Percentiles rank a stretch among this genome's conserved stretches.
These are phyloP conservation scores for Amblyteles armatorius DNA, from an alignment of 2,888 invertebrate genomes.

Conservation along the genomic window DNA sequence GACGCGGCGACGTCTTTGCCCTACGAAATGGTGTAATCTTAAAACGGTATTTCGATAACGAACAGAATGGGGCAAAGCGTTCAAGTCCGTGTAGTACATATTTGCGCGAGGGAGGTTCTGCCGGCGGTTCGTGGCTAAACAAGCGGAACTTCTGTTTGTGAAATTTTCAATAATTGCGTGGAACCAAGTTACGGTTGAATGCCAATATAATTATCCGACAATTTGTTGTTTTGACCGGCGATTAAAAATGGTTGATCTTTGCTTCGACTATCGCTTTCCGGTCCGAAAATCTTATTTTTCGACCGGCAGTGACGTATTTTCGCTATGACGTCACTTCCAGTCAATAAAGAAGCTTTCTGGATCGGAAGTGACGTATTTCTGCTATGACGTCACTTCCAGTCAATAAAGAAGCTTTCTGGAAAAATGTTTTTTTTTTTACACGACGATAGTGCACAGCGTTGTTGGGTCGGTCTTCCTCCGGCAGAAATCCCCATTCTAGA, in stretches of 20 bases:
- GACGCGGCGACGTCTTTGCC: slow-evolving; percentile 45
- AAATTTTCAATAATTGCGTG: background rate
- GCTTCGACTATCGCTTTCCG: no score
- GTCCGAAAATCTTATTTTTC: background rate
- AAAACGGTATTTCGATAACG: slow-evolving; percentile 39
- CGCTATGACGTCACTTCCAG: background rate
- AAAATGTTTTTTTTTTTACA: no score
- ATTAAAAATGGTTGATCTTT: background rate
- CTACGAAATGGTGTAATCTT: slow-evolving; percentile 3
- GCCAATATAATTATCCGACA: background rate
- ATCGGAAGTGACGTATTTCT: background rate
- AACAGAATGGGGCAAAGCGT: slow-evolving; percentile 4
- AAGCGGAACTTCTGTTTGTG: background rate
- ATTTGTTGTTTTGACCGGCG: background rate
- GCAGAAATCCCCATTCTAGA: no score
- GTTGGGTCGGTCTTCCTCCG: no score
- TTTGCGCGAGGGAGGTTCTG: background rate
- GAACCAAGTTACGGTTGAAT: background rate
- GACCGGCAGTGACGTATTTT: background rate
- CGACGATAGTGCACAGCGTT: no score
- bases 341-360: no score
- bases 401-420: no score
- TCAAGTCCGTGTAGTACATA: background rate
- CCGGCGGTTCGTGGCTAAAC: background rate
- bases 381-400: background rate